Evolutionary conservation across 2,888 invertebrate genomes (phyloP).

Genomic region (Limnephilus marmoratus): DNA sequence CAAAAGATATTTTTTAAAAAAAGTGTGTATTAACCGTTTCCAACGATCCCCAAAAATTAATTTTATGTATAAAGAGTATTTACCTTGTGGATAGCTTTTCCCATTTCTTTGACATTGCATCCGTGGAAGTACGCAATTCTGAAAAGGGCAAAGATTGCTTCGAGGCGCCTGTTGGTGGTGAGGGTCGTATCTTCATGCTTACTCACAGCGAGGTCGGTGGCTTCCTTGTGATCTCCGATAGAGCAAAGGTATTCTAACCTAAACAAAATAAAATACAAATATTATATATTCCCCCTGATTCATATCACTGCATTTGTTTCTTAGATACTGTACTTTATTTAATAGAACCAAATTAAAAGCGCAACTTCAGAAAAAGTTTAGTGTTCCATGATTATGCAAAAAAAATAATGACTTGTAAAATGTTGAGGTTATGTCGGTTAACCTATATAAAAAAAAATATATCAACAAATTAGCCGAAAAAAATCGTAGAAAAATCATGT

Average conservation of each 20-base stretch:
- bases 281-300: not conserved
- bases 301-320: not conserved
- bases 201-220: constrained; percentile 74
- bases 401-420: constrained; percentile 17
- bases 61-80: not conserved
- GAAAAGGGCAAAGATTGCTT: constrained; percentile 78
- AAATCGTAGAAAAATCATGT: not conserved
- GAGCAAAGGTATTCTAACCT: constrained; percentile 78
- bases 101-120: constrained; percentile 79
- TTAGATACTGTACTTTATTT: not conserved
- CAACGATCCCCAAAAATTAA: too few relatives aligned
- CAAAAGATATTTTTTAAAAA: too few relatives aligned
- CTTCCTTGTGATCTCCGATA: constrained; percentile 77
- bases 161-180: constrained; percentile 77
- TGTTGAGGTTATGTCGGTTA: not conserved
- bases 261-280: constrained; percentile 62
- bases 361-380: not conserved
- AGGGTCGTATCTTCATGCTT: constrained; percentile 78
- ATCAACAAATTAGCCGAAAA: not conserved
- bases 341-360: not conserved
- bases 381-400: constrained; percentile 5
- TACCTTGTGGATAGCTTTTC: constrained; percentile 77
- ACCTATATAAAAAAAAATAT: not conserved
- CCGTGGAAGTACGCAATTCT: constrained; percentile 80
- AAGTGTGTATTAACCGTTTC: too few relatives aligned